Evolutionary conservation across 92 coral and sea anemone genomes (phyloP).

Genomic region (Zoanthus sansibaricus): DNA sequence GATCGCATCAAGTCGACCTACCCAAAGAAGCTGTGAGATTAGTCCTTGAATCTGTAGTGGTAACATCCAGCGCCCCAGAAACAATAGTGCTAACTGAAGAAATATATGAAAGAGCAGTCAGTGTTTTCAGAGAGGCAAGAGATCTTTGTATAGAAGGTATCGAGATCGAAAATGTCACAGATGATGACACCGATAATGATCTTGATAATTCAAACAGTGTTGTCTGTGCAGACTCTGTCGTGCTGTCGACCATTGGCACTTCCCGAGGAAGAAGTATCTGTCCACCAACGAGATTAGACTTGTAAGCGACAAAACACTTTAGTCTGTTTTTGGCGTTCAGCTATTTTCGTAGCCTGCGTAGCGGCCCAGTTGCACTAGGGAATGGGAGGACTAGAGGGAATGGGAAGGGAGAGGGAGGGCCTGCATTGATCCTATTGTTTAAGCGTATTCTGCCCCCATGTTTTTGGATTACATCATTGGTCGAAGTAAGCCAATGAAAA

Average conservation of each 20-base stretch:
- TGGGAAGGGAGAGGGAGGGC: too few relatives aligned
- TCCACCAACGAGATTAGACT: slow-evolving; percentile 56
- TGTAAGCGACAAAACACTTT: slow-evolving; percentile 31
- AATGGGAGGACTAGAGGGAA: too few relatives aligned
- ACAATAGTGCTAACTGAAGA: background rate
- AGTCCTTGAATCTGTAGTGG: background rate
- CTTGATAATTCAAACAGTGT: slow-evolving; percentile 10
- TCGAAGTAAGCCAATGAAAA: too few relatives aligned
- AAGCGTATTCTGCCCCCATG: too few relatives aligned
- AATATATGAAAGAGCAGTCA: background rate
- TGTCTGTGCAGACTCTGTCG: slow-evolving; percentile 43
- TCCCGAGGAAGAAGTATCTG: slow-evolving; percentile 53
- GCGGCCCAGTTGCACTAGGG: too few relatives aligned
- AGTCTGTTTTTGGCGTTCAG: slow-evolving; percentile 31
- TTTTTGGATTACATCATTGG: too few relatives aligned
- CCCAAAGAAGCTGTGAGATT: background rate
- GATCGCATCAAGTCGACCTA: background rate
- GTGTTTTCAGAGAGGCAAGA: slow-evolving; percentile 12
- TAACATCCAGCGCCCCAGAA: background rate
- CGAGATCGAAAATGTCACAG: background rate
- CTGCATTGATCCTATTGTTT: too few relatives aligned
- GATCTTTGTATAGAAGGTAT: slow-evolving; percentile 4
- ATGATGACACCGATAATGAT: background rate
- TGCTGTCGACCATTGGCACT: slow-evolving; percentile 38
- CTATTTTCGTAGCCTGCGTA: slow-evolving; percentile 25